These are phyloP conservation scores for Clarias gariepinus DNA, from an alignment of 2,113 vertebrate genomes.

Conservation along the genomic window DNA sequence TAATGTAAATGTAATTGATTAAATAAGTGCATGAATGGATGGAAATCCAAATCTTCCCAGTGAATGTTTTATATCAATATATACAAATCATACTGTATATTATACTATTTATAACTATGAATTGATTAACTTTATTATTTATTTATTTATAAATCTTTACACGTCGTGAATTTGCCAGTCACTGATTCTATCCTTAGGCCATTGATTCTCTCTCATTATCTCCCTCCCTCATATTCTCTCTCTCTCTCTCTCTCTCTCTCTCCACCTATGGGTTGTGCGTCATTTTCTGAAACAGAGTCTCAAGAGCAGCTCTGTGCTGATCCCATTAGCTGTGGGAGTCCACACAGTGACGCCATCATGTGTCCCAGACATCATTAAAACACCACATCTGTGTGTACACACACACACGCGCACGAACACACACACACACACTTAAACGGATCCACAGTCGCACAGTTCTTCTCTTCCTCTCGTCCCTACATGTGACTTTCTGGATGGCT, in stretches of 20 bases:
- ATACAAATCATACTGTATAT: neutral
- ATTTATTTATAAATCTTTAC: neutral
- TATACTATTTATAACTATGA: neutral
- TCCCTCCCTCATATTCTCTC: constrained; percentile 5
- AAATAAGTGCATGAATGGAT: neutral
- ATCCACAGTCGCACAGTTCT: neutral
- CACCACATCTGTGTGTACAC: constrained; percentile 57
- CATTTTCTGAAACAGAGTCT: constrained; percentile 66
- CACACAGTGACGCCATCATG: constrained; percentile 70
- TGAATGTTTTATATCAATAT: too few relatives aligned
- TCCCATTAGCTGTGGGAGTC: constrained; percentile 53
- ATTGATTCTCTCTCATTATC: neutral
- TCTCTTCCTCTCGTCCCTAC: constrained; percentile 4
- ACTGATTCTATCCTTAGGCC: neutral
- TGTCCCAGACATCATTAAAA: constrained; percentile 67
- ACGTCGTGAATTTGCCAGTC: constrained; percentile 13
- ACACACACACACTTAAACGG: neutral
- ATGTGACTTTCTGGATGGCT: constrained; percentile 34
- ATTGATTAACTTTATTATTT: neutral
- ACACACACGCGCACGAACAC: constrained; percentile 34
- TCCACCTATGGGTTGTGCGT: constrained; percentile 52
- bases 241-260: constrained; percentile 54
- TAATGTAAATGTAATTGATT: too few relatives aligned
- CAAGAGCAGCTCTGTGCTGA: constrained; percentile 54
- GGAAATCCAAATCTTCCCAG: neutral